These are phyloP conservation scores for Staurois parvus DNA, from an alignment of 2,797 vertebrate species.

Conservation along the genomic window DNA sequence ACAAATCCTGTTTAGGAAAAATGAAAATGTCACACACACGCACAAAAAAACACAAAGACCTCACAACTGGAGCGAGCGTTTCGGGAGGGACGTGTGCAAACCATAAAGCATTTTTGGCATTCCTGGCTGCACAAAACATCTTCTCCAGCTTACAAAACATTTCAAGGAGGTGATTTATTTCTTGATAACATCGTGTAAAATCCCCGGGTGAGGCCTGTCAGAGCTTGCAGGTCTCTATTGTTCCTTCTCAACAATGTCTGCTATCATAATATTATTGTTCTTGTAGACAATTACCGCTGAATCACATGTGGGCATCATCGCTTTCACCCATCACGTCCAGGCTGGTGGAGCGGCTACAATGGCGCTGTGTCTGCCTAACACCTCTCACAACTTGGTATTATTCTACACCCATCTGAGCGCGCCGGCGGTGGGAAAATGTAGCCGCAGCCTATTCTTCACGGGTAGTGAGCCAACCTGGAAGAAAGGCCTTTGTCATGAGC, in stretches of 20 bases:
- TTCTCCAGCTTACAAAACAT: slow-evolving; percentile 69
- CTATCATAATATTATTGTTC: slow-evolving; percentile 55
- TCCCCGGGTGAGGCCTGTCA: slow-evolving; percentile 61
- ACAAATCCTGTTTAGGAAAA: no score
- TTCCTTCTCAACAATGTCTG: slow-evolving; percentile 56
- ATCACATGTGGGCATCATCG: not conserved
- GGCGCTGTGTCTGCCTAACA: slow-evolving; percentile 44
- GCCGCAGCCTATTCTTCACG: slow-evolving; percentile 71
- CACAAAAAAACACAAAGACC: not conserved
- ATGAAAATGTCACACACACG: not conserved
- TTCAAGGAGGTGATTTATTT: slow-evolving; percentile 72
- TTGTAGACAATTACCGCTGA: slow-evolving; percentile 10
- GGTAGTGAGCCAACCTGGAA: slow-evolving; percentile 75
- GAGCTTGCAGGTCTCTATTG: slow-evolving; percentile 50
- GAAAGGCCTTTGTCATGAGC: slow-evolving; percentile 84
- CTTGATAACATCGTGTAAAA: slow-evolving; percentile 62
- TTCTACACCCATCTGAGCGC: slow-evolving; percentile 73
- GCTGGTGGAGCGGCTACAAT: slow-evolving; percentile 42
- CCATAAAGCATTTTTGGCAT: slow-evolving; percentile 10
- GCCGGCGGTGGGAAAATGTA: slow-evolving; percentile 81
- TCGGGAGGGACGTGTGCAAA: not conserved
- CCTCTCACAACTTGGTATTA: slow-evolving; percentile 56
- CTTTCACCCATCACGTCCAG: slow-evolving; percentile 70
- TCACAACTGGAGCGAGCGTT: not conserved
- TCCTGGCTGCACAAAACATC: slow-evolving; percentile 14